Conservation (phyloP, 2,113 vertebrate species). For the Myodes glareolus region DNA sequence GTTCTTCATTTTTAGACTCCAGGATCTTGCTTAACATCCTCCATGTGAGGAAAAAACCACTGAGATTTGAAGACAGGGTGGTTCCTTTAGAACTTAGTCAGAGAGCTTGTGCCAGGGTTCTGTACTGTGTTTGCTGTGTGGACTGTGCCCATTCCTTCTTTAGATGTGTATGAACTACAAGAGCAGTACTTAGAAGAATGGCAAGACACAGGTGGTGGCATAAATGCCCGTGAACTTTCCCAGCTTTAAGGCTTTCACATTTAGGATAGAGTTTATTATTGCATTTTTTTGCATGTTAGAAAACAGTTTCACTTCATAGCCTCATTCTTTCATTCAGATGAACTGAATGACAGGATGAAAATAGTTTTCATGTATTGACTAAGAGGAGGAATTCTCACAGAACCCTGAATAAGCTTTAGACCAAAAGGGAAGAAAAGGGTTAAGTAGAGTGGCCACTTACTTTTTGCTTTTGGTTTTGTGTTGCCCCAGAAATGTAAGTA, state of each 20-base stretch:
- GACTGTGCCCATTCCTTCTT: constrained; percentile 67
- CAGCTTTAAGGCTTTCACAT: constrained; percentile 57
- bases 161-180: constrained; percentile 56
- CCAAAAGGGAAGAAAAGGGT: constrained; percentile 80
- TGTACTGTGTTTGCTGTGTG: constrained; percentile 54
- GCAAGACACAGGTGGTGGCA: neutral
- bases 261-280: constrained; percentile 61
- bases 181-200: constrained; percentile 38
- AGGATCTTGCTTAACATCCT: constrained; percentile 79
- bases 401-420: constrained; percentile 79
- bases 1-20: constrained; percentile 78
- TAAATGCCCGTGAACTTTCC: constrained; percentile 57
- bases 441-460: constrained; percentile 57
- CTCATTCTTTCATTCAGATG: constrained; percentile 64
- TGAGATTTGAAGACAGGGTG: constrained; percentile 73
- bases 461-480: constrained; percentile 64
- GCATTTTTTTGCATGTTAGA: constrained; percentile 48
- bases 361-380: constrained; percentile 72
- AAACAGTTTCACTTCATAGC: constrained; percentile 72
- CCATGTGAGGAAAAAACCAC: constrained; percentile 69
- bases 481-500: constrained; percentile 70
- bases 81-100: constrained; percentile 72
- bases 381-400: constrained; percentile 80
- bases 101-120: constrained; percentile 44
- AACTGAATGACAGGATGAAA: constrained; percentile 73